Evolutionary conservation across 2,888 invertebrate genomes (phyloP).

Genomic region (Limulus polyphemus): DNA sequence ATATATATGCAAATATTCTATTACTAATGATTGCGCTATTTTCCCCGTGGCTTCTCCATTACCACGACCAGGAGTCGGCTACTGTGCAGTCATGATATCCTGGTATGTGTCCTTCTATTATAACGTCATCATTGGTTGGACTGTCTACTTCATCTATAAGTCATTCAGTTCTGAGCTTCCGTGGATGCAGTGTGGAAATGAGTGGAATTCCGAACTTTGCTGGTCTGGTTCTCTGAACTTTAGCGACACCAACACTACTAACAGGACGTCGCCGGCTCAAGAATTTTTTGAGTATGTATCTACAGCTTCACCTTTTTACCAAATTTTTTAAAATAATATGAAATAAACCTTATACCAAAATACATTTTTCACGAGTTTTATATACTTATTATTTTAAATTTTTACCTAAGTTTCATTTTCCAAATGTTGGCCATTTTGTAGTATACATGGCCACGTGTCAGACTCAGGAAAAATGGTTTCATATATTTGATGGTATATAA

Average conservation of each 20-base stretch:
- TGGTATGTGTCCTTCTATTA: conserved; percentile 67
- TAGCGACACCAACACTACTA: conserved; percentile 9
- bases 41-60: too few relatives aligned
- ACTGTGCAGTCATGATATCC: conserved; percentile 63
- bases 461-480: too few relatives aligned
- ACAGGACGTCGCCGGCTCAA: conserved; percentile 30
- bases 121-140: conserved; percentile 76
- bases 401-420: too few relatives aligned
- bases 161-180: conserved; percentile 55
- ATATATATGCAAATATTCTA: too few relatives aligned
- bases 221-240: conserved; percentile 6
- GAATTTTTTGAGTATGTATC: conserved; percentile 32
- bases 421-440: too few relatives aligned
- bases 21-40: too few relatives aligned
- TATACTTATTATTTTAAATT: too few relatives aligned
- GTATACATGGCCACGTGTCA: too few relatives aligned
- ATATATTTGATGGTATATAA: too few relatives aligned
- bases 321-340: background rate
- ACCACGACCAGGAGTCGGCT: conserved; percentile 49
- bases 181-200: conserved; percentile 67
- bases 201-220: conserved; percentile 55
- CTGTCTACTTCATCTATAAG: conserved; percentile 62
- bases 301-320: background rate
- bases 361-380: too few relatives aligned
- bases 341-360: background rate